phyloP scores from a whole-genome alignment of 2,113 vertebrate species.

The Lamprologus callipterus region DNA sequence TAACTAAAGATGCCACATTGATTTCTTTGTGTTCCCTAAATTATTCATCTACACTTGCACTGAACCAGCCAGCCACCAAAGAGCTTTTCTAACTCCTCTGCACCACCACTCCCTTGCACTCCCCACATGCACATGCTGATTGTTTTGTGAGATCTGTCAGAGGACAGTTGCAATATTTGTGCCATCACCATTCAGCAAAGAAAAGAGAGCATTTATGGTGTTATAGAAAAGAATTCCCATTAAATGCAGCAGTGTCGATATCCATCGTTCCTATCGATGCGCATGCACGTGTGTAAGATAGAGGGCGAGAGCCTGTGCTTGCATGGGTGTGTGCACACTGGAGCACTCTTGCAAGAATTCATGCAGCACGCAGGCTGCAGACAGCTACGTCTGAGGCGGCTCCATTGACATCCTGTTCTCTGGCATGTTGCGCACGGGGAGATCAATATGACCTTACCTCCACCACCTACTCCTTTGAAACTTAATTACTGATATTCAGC shows the following conservation, averaged over 20 bases:
- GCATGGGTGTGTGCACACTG: background rate
- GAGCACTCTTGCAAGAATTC: conserved; percentile 33
- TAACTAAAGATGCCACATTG: conserved; percentile 72
- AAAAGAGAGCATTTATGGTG: conserved; percentile 14
- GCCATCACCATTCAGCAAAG: conserved; percentile 6
- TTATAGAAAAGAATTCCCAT: conserved; percentile 53
- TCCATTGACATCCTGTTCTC: conserved; percentile 65
- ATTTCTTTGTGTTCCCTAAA: conserved; percentile 70
- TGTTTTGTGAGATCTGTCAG: conserved; percentile 18
- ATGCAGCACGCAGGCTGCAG: conserved; percentile 32
- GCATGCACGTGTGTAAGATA: background rate
- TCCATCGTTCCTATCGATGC: conserved; percentile 1
- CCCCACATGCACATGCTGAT: background rate
- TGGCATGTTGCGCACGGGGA: conserved; percentile 64
- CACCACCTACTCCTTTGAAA: conserved; percentile 71
- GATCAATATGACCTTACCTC: conserved; percentile 80
- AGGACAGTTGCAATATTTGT: conserved; percentile 24
- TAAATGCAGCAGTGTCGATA: conserved; percentile 37
- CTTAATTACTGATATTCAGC: conserved; percentile 79
- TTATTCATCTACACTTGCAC: conserved; percentile 68
- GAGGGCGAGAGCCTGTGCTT: background rate
- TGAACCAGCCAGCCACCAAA: conserved; percentile 45
- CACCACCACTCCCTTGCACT: conserved; percentile 3
- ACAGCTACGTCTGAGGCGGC: conserved; percentile 40
- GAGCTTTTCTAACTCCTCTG: conserved; percentile 44